Percentiles rank a stretch among this genome's conserved stretches.
phyloP scores from a whole-genome alignment of 2,113 vertebrate genomes.

The Mobula hypostoma region DNA sequence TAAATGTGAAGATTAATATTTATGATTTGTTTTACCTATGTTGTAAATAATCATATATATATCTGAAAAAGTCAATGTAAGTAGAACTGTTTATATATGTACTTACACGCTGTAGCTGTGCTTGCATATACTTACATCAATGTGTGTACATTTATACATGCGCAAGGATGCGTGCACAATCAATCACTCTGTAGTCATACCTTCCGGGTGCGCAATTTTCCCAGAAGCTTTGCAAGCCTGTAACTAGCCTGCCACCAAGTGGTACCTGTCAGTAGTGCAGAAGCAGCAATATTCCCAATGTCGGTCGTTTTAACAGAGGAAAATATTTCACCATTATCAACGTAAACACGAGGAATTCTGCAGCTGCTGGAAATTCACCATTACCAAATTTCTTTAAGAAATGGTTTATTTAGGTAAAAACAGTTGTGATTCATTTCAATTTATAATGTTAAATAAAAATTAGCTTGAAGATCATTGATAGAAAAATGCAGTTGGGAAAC shows the following conservation, averaged over 20 bases:
- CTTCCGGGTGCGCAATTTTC: background rate
- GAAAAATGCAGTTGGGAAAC: background rate
- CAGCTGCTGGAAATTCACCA: background rate
- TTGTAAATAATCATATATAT: background rate
- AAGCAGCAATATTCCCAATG: background rate
- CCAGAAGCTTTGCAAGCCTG: background rate
- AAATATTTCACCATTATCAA: background rate
- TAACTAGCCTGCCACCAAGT: background rate
- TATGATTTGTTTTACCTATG: background rate
- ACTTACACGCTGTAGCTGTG: background rate
- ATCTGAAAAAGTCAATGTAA: background rate
- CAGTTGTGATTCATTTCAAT: background rate
- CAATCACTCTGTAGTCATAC: background rate
- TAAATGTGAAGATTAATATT: background rate
- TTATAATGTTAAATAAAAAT: background rate
- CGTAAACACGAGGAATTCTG: too few species aligned
- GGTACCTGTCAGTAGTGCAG: background rate
- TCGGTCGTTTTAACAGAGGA: background rate
- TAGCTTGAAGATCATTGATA: background rate
- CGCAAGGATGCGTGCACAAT: background rate
- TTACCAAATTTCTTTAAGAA: background rate
- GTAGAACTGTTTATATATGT: background rate
- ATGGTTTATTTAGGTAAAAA: background rate
- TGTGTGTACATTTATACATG: background rate
- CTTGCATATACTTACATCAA: background rate